Evolutionary conservation across 1,140 invertebrate genomes (phyloP).

Genomic region (Drosophila gunungcola): DNA sequence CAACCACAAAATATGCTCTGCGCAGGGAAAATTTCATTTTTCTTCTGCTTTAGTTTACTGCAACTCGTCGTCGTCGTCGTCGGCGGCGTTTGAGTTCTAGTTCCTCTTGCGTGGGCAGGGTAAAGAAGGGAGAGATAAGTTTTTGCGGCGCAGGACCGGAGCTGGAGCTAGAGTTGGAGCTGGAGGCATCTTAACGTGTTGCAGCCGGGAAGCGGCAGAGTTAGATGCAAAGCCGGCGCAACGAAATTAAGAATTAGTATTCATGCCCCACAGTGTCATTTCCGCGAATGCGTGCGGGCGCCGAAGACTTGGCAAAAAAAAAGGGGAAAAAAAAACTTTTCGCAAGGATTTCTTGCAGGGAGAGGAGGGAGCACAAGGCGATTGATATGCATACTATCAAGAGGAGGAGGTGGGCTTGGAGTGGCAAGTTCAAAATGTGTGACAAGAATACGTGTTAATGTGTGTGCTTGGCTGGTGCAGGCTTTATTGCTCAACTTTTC

Average conservation of each 20-base stretch:
- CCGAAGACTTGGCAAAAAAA: conserved; percentile 23
- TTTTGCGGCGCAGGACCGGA: conserved; percentile 21
- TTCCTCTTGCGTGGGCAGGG: conserved; percentile 14
- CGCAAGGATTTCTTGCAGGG: conserved; percentile 7
- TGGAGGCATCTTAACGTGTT: conserved; percentile 68
- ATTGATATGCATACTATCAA: conserved; percentile 67
- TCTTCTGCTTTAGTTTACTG: conserved; percentile 67
- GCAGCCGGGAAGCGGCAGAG: conserved; percentile 25
- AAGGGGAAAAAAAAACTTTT: conserved; percentile 34
- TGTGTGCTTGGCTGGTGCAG: conserved; percentile 5
- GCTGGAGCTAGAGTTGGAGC: background rate
- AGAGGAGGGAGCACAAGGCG: conserved; percentile 19
- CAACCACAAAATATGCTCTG: conserved; percentile 71
- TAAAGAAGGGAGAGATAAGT: conserved; percentile 21
- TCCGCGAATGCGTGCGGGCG: conserved; percentile 71
- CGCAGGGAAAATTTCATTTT: conserved; percentile 67
- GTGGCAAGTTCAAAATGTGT: conserved; percentile 65
- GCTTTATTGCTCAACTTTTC: conserved; percentile 71
- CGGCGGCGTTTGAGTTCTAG: conserved; percentile 2
- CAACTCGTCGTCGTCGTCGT: conserved; percentile 40
- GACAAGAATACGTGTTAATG: conserved; percentile 31
- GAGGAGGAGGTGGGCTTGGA: conserved; percentile 21
- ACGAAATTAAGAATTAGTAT: conserved; percentile 82
- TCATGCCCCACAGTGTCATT: conserved; percentile 81
- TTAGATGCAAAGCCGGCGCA: conserved; percentile 43